Evolutionary conservation across 30 jellyfish, hydroid and myxozoan species (phyloP), one percentile per base, ranked within the genome.

Genomic region (Aurelia sp.): DNA sequence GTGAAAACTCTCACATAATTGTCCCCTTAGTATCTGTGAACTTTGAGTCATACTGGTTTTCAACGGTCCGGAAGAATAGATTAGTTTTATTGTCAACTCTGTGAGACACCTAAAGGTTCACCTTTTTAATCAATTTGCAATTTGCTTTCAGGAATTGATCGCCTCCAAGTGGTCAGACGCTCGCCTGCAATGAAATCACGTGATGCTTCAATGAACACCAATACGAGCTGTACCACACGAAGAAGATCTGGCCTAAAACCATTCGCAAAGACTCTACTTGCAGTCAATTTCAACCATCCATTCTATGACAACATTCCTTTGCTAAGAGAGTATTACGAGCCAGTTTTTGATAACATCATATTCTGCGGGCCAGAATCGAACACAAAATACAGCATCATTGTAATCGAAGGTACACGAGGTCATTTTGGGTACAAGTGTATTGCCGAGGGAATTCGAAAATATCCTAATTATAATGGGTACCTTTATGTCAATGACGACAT

Each of bases 401-500:
- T 74, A 27, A 72, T 80, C 10, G 67, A 57, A 33, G 88, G 90
- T 18, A 71, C 40, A 40, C 74, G 81, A 58, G 91, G 92, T n/a
- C 61, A 74, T 19, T 79, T 70, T 79, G 92, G 92, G 60, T 89
- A 89, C 65, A 80, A 62, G 88, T 89, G 97, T 24, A n/a, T 89
- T 7, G 82, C 85, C 19, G 74, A 67, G 60, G 92, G 85, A 13
- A 80, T 89, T 21, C 61, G 64, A 33, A 61, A 53, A 47, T 27
- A 58, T 53, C 97, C 93, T 8, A 61, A 74, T 3, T 74, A 19
- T 67, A 22, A 10, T 20, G 97, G 97, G n/a, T 89, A 80, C 74
- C 71, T 89, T 52, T 89, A 89, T 52, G 85, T 82, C 21, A 89
- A 89, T 51, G 97, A 89, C 67, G 97, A 89, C 65, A 82, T 89